Percentiles rank a stretch among this genome's conserved stretches.
phyloP scores from a whole-genome alignment of 2,888 invertebrate genomes.

The Amiota mariae region DNA sequence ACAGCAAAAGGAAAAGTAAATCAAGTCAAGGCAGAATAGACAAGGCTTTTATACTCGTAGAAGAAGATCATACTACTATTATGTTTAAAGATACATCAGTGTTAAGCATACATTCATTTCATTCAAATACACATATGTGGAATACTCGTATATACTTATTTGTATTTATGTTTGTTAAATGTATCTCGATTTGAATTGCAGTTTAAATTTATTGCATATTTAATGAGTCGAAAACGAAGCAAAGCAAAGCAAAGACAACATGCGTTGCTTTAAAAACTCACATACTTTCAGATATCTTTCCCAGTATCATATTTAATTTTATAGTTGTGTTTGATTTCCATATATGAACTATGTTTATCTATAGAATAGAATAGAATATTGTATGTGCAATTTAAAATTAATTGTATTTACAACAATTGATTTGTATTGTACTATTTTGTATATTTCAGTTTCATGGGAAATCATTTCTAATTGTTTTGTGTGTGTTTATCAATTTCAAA shows the following conservation, averaged over 20 bases:
- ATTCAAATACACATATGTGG: constrained; percentile 23
- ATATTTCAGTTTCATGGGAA: constrained; percentile 46
- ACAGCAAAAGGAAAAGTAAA: not conserved
- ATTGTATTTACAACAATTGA: constrained; percentile 44
- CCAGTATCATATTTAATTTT: too few species aligned
- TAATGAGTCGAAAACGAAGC: constrained; percentile 52
- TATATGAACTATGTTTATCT: too few species aligned
- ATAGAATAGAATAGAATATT: not conserved
- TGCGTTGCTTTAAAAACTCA: not conserved
- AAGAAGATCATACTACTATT: not conserved
- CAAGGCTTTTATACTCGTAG: not conserved
- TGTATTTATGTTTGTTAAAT: constrained; percentile 31
- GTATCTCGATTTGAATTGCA: constrained; percentile 50
- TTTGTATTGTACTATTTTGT: constrained; percentile 38
- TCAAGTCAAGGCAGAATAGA: constrained; percentile 13
- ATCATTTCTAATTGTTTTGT: constrained; percentile 46
- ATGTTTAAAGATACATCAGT: not conserved
- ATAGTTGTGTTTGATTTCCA: too few species aligned
- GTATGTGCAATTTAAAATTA: constrained; percentile 49
- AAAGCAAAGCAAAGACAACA: constrained; percentile 2
- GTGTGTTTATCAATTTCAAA: not conserved
- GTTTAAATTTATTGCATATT: constrained; percentile 61
- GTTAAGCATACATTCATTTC: too few species aligned
- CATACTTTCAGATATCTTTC: not conserved
- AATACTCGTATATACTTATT: constrained; percentile 31